phyloP scores from a whole-genome alignment of 2,113 vertebrate genomes.

The Trachemys scripta region DNA sequence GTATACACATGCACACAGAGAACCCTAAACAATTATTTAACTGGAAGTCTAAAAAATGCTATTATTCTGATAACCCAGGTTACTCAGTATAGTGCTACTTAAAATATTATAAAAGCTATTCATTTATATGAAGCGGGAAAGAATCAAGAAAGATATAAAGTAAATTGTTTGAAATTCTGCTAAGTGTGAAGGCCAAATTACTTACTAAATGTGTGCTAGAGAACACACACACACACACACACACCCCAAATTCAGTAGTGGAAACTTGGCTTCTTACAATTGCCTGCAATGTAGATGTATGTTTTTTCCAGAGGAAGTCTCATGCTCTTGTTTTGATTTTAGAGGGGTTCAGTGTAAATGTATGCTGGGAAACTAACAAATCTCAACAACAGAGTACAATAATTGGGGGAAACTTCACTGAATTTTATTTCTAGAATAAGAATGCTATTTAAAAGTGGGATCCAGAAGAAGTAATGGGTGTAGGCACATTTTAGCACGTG shows the following conservation, averaged over 20 bases:
- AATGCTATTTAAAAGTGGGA: constrained; percentile 52
- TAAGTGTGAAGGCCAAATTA: constrained; percentile 42
- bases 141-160: constrained; percentile 18
- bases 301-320: constrained; percentile 66
- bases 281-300: constrained; percentile 21
- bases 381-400: constrained; percentile 55
- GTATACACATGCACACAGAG: not conserved
- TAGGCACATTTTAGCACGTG: constrained; percentile 28
- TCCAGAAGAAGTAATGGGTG: constrained; percentile 35
- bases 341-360: constrained; percentile 58
- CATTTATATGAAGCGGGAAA: not conserved
- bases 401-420: constrained; percentile 61
- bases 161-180: constrained; percentile 18
- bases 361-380: constrained; percentile 57
- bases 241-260: constrained; percentile 10
- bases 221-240: not conserved
- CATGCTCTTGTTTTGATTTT: constrained; percentile 54
- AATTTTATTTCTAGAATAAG: constrained; percentile 66
- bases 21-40: constrained; percentile 25
- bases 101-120: not conserved
- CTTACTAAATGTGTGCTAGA: not conserved
- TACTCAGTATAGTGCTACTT: not conserved
- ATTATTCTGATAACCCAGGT: not conserved
- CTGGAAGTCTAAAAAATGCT: not conserved
- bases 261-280: constrained; percentile 53